These are phyloP conservation scores for Anguilla pacifica DNA, from an alignment of 2,797 vertebrate genomes.

Conservation along the genomic window DNA sequence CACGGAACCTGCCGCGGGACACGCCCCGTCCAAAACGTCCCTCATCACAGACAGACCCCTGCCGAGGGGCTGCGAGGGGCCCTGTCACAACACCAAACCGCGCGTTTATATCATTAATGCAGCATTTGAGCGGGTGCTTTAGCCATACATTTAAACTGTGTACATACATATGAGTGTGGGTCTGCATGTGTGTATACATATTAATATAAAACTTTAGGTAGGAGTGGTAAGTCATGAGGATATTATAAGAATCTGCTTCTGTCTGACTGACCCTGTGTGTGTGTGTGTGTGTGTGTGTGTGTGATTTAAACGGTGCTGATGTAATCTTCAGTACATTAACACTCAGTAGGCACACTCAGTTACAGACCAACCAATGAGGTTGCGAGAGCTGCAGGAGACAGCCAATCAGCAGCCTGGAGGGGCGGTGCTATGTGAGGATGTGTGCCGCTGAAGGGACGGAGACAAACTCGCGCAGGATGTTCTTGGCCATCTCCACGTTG, in stretches of 20 bases:
- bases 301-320: background rate
- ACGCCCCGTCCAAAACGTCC: background rate
- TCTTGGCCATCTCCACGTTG: slow-evolving; percentile 99
- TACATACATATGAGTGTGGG: background rate
- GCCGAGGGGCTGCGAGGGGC: background rate
- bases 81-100: background rate
- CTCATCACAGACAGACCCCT: background rate
- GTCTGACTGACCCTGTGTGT: background rate
- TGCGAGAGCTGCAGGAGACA: background rate
- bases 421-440: slow-evolving; percentile 87
- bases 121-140: background rate
- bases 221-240: background rate
- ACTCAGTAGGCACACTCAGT: slow-evolving; percentile 41
- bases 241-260: background rate
- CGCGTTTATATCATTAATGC: background rate
- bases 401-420: background rate
- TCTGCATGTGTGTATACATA: background rate
- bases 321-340: background rate
- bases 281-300: background rate
- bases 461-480: slow-evolving; percentile 96
- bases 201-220: background rate
- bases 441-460: slow-evolving; percentile 89
- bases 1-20: background rate
- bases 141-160: background rate
- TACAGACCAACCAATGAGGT: background rate